Base-by-base conservation (phyloP, 2,888 invertebrate genomes). In the Sinodicranocentrus sp. region DNA sequence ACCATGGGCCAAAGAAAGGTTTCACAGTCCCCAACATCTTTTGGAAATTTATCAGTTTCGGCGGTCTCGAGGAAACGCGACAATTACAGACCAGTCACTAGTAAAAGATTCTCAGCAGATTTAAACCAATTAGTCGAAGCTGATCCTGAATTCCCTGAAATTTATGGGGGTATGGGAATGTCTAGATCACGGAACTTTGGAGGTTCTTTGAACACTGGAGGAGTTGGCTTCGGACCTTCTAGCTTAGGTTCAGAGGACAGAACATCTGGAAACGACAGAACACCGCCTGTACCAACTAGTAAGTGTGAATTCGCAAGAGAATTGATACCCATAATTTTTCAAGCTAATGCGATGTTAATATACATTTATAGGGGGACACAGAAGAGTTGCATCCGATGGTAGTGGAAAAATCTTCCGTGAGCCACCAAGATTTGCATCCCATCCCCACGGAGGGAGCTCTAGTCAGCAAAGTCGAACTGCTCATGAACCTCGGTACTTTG, bases 321-420 rank as follows among this genome's bases (percentile, higher is more conserved):
- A n/a, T n/a, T n/a, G n/a, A n/a, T n/a, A n/a, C n/a, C n/a, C n/a
- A n/a, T n/a, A n/a, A n/a, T n/a, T n/a, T n/a, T n/a, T n/a, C n/a
- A n/a, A n/a, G n/a, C n/a, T n/a, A n/a, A n/a, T n/a, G n/a, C n/a
- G n/a, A n/a, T n/a, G n/a, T n/a, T n/a, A n/a, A n/a, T n/a, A n/a
- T 23, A 33, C 21, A 19, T 52, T 52, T 52, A 15, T 39, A 77
- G 77, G 77, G 82, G 87, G 87, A 28, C 88, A 88, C 76, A 82
- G 87, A 17, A 70, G 88, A 44, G 85, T 87, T 13, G 87, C 87
- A 15, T 87, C 86, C 0, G 86, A 87, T 68, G 88, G 87, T 13
- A 84, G 85, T 54, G 82, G 77, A 59, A 84, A 84, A 39, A 57
- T 76, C 6, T 77, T 77, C 26, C 77, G 77, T 13, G 77, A 77